Base-by-base conservation (phyloP, 2,888 invertebrate genomes). In the Drosophila imparisetae region DNA sequence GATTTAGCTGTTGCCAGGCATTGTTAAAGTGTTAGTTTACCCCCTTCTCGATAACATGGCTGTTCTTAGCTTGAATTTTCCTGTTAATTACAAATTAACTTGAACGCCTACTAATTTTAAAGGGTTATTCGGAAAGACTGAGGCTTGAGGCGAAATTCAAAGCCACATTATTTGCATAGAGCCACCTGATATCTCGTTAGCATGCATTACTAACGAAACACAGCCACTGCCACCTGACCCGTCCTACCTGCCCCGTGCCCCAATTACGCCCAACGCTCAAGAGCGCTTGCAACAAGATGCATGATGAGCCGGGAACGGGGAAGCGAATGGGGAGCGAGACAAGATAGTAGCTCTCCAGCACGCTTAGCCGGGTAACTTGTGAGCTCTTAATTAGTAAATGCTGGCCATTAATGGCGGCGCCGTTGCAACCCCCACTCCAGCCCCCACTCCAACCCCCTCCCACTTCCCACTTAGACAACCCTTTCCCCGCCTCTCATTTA, bases 301-400 rank as follows among this genome's bases (percentile, higher is more conserved):
- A 53, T 2, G 55, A 55, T 40, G n/a, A 29, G 21, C 21, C 21
- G 29, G 29, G 27, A 38, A 15, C 6, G 27, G 15, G 36, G 4
- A 27, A 4, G 34, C 36, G 27, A 45, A 24, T 24, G 15, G 13
- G 24, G 29, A 30, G 30, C 32, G 27, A 60, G 53, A 18, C 60
- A 29, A 69, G 69, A 79, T 59, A 64, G 49, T 66, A 75, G 69
- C 86, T 75, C 80, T 86, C 64, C 80, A 78, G 80, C 78, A 84
- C 84, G 89, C 84, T 78, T 71, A 76, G 70, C 60, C 75, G 67
- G 57, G 74, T 61, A 83, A 86, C 80, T 89, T 84, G 89, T 84
- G 89, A 86, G 85, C 85, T 88, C 85, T 86, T 86, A 86, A 86
- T 86, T 86, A 86, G 85, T 89, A 86, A 86, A 86, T 85, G 86